Base-by-base conservation (phyloP, 1,140 invertebrate genomes). In the Zaprionus gabonicus region DNA sequence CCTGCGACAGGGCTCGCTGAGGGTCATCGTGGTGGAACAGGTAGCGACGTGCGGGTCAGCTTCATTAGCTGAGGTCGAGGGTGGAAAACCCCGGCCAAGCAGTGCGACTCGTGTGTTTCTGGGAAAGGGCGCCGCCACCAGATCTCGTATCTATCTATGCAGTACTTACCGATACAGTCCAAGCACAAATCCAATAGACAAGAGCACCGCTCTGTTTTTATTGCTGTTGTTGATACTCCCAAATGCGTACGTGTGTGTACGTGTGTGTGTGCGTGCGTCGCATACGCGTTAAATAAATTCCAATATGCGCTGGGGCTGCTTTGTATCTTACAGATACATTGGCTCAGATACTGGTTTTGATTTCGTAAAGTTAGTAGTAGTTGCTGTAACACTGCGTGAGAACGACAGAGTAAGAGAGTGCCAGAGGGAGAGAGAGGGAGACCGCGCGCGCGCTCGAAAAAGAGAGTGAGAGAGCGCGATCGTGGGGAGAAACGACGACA, bases 321-420 rank as follows among this genome's bases (percentile, higher is more conserved):
- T 65, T 73, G 81, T 90, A 90, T 88, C 85, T 90, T 84, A 90
- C 85, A 88, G 85, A 90, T 88, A 88, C 84, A 71, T 76, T 88
- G 78, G 76, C 72, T 75, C 63, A 84, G 84, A 88, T 88, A 88
- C 85, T 88, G 85, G 85, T 88, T 88, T 85, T 83, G 85, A 71
- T 81, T 72, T 85, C 68, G 81, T 90, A 75, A 80, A 65, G 72
- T 49, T 66, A 56, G 64, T 66, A 56, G 64, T 66, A 80, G 81
- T 77, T 84, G 81, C 28, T 65, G 80, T 77, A 74, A 69, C 71
- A 63, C 36, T 59, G 23, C 20, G 67, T 34, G 38, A 65, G 72
- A 71, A 51, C 46, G 70, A 69, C 36, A 38, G 56, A 63, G 58
- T 17, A 57, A 31, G 25, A 65, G 67, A 34, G 56, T 23, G 23